Evolutionary conservation across 2,888 invertebrate species (phyloP).

Genomic region (Choreutis nemorana): DNA sequence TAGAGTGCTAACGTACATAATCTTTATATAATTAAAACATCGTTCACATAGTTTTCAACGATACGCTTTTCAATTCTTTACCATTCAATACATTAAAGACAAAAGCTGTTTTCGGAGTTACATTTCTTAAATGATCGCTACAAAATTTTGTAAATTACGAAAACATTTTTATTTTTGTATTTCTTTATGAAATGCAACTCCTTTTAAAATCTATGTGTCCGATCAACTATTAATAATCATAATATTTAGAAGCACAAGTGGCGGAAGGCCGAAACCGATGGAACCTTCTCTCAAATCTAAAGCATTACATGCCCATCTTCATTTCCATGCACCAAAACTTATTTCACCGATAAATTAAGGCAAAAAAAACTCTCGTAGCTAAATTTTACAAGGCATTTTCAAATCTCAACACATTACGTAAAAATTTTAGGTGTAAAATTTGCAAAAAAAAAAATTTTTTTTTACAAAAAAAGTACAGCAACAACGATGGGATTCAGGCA

Average conservation of each 20-base stretch:
- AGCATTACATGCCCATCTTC: constrained; percentile 47
- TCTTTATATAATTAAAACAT: constrained; percentile 21
- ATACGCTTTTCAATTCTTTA: too few species aligned
- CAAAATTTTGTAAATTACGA: too few species aligned
- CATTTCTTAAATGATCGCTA: too few species aligned
- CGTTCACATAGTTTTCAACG: too few species aligned
- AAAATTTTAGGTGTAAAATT: background rate
- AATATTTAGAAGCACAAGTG: constrained; percentile 50
- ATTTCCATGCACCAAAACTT: constrained; percentile 27
- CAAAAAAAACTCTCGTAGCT: too few species aligned
- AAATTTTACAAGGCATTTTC: too few species aligned
- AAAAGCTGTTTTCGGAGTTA: too few species aligned
- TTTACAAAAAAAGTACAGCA: background rate
- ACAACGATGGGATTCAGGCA: too few species aligned
- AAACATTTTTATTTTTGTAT: constrained; percentile 1
- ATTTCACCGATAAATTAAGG: too few species aligned
- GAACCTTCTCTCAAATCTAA: constrained; percentile 19
- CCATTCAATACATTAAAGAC: too few species aligned
- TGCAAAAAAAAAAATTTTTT: background rate
- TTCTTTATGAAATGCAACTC: background rate
- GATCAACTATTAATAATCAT: constrained; percentile 11
- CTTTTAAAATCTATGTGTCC: background rate
- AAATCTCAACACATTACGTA: background rate
- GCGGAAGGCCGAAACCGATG: constrained; percentile 23
- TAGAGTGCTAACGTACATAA: constrained; percentile 28